phyloP scores from a whole-genome alignment of 2,888 invertebrate genomes.

The Osedax fenrisi region DNA sequence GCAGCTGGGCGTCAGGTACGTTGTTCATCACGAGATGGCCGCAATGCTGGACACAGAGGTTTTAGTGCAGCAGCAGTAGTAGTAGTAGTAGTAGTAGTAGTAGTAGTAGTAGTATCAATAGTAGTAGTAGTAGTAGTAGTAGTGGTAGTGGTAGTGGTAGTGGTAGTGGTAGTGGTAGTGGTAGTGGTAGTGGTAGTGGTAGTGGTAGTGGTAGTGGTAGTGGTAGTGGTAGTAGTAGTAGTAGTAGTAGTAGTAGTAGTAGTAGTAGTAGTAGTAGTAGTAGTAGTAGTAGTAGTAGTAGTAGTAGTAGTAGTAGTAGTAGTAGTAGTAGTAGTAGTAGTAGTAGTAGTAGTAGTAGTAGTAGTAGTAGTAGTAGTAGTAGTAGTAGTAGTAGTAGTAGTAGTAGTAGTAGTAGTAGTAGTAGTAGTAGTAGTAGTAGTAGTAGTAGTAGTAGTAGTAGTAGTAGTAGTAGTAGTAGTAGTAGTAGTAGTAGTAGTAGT shows the following conservation, averaged over 20 bases:
- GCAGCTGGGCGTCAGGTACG: constrained; percentile 36
- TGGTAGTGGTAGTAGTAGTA: too few species aligned
- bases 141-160: not conserved
- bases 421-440: too few species aligned
- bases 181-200: not conserved
- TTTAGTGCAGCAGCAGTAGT: not conserved
- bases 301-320: constrained; percentile 8
- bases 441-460: too few species aligned
- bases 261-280: too few species aligned
- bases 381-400: constrained; percentile 11
- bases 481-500: too few species aligned
- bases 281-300: constrained; percentile 8
- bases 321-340: constrained; percentile 8
- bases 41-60: constrained; percentile 34
- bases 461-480: too few species aligned
- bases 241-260: too few species aligned
- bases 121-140: constrained; percentile 8
- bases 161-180: constrained; percentile 2
- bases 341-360: constrained; percentile 11
- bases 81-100: not conserved
- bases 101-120: constrained; percentile 9
- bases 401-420: too few species aligned
- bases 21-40: constrained; percentile 36
- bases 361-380: constrained; percentile 8
- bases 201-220: too few species aligned